phyloP scores from a whole-genome alignment of 2,888 invertebrate genomes.

The Taenaris catops region DNA sequence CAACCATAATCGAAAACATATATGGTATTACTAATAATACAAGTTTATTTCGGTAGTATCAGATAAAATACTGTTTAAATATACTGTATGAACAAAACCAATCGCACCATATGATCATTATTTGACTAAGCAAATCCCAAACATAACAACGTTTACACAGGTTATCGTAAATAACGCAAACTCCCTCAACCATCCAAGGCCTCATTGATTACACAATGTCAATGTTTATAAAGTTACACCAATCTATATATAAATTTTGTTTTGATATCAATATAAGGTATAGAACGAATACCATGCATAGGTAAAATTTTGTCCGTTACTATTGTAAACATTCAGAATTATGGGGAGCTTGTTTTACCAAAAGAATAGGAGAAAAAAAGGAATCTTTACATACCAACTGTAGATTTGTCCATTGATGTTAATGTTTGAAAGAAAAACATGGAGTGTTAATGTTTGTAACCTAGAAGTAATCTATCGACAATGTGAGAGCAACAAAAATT shows the following conservation, averaged over 20 bases:
- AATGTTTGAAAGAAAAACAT: constrained; percentile 64
- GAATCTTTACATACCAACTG: constrained; percentile 72
- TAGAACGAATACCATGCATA: constrained; percentile 37
- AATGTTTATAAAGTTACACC: background rate
- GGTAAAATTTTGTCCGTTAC: constrained; percentile 22
- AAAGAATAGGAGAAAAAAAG: constrained; percentile 29
- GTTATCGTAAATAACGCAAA: constrained; percentile 13
- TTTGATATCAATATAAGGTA: background rate
- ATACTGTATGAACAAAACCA: too few relatives aligned
- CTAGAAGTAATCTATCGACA: constrained; percentile 4
- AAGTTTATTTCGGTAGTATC: too few relatives aligned
- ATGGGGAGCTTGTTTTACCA: constrained; percentile 45
- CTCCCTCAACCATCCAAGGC: constrained; percentile 8
- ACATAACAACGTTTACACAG: constrained; percentile 16
- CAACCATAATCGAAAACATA: too few relatives aligned
- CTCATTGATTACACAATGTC: background rate
- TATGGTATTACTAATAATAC: too few relatives aligned
- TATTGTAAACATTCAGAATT: constrained; percentile 10
- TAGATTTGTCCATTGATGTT: constrained; percentile 58
- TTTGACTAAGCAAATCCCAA: constrained; percentile 38
- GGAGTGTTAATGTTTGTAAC: constrained; percentile 38
- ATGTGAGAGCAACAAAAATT: background rate
- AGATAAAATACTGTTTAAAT: too few relatives aligned
- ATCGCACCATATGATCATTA: too few relatives aligned
- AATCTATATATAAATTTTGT: background rate